Conservation (phyloP, 2,113 vertebrate species). For the Lampris megalopsis region DNA sequence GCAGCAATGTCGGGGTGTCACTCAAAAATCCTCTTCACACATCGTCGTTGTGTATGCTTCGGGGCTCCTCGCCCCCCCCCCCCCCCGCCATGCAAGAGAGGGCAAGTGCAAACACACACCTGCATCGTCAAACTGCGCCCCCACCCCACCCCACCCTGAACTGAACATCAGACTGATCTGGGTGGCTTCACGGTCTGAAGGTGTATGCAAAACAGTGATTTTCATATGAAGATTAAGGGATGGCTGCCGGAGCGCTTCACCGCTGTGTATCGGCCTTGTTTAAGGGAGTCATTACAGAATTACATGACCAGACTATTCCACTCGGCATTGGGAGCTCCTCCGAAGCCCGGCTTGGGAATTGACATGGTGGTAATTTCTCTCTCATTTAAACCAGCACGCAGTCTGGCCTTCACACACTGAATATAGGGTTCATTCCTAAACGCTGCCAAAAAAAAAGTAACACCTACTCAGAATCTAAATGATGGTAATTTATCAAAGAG, state of each 20-base stretch:
- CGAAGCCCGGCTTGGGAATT: conserved; percentile 30
- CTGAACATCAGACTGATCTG: conserved; percentile 48
- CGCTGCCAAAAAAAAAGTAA: conserved; percentile 37
- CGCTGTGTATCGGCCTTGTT: conserved; percentile 53
- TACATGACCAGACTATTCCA: conserved; percentile 13
- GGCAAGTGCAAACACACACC: conserved; percentile 74
- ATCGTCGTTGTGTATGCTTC: conserved; percentile 60
- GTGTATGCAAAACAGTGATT: conserved; percentile 71
- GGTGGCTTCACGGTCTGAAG: conserved; percentile 47
- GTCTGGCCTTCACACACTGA: conserved; percentile 27
- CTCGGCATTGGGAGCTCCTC: conserved; percentile 40
- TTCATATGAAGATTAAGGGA: conserved; percentile 50
- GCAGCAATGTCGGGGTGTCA: conserved; percentile 48
- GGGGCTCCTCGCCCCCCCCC: conserved; percentile 21
- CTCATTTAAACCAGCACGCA: conserved; percentile 11
- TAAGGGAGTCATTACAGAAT: conserved; percentile 25
- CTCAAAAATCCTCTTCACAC: conserved; percentile 56
- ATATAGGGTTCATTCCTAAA: conserved; percentile 50
- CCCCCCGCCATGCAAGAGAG: conserved; percentile 31
- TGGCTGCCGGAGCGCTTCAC: conserved; percentile 43
- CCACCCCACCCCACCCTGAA: conserved; percentile 28
- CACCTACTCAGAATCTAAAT: conserved; percentile 54
- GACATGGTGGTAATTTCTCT: not conserved
- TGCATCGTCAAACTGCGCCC: conserved; percentile 40
- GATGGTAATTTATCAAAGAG: conserved; percentile 32